These are phyloP conservation scores for Aegypius monachus DNA, from an alignment of 2,113 vertebrate species.

Conservation along the genomic window DNA sequence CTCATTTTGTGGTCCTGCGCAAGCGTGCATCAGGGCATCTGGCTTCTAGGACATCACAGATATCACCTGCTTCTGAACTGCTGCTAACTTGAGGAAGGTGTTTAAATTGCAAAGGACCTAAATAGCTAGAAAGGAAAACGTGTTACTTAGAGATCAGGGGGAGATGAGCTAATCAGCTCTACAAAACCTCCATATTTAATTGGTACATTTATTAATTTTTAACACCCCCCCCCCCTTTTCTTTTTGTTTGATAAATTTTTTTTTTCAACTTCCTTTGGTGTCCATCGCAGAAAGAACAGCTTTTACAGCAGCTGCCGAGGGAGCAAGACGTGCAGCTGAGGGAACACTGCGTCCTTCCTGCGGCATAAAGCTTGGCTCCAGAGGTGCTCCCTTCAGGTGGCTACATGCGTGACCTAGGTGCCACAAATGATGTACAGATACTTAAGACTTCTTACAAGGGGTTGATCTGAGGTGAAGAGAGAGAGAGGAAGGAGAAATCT, in stretches of 20 bases:
- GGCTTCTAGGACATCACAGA: background rate
- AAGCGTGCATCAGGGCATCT: rapidly evolving
- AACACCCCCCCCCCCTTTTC: rapidly evolving
- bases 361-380: background rate
- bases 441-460: background rate
- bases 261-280: background rate
- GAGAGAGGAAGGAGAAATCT: background rate
- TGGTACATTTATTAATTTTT: background rate
- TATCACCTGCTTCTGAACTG: background rate
- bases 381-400: background rate
- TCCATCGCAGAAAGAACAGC: background rate
- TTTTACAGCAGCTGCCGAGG: background rate
- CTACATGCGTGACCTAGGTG: background rate
- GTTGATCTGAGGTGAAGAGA: background rate
- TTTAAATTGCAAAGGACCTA: background rate
- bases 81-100: background rate
- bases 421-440: background rate
- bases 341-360: background rate
- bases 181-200: background rate
- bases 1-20: background rate
- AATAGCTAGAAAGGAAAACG: background rate
- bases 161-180: background rate
- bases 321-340: background rate
- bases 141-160: background rate
- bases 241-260: background rate